Base-by-base conservation (phyloP, 2,888 invertebrate species). In the Hirtodrosophila duncani region DNA sequence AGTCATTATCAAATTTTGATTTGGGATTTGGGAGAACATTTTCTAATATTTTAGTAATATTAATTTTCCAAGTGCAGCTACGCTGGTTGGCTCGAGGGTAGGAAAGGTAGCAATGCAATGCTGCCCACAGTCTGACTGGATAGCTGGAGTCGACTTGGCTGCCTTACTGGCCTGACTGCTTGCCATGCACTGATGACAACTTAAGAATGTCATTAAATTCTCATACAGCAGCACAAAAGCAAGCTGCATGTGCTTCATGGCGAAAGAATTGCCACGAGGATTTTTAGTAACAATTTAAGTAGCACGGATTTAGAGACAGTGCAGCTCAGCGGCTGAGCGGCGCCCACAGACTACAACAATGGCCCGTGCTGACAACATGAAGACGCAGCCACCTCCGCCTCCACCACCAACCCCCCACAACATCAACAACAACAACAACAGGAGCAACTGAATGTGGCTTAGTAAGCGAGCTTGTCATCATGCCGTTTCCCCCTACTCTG, bases 171-270 rank as follows among this genome's bases (percentile, higher is more conserved):
- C 36, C 51, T 51, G 24, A 20, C 52, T 14, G 26, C 38, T 27
- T 59, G 59, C 48, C 66, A 80, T 55, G 69, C 70, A 66, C 82
- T 82, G 81, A 82, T 82, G 81, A 83, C 82, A 82, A 83, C 81
- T 83, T 82, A 82, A 82, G 82, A 82, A 82, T 80, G 79, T 82
- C 83, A 82, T 83, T 81, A 82, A 70, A 75, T 82, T 80, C 78
- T 67, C 83, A 80, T 80, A 72, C 67, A 80, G 63, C 60, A 46
- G n/a, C 57, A 78, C 75, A 66, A 71, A 70, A 81, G 70, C 80
- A 70, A 81, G 70, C 80, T 81, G 64, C 70, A 81, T 70, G 72
- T 81, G 75, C 72, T 69, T 64, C 66, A 80, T 69, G 69, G 71
- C 63, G 53, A 69, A 71, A 74, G 69, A 81, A 78, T 71, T 80